A percentile compares a stretch with the other conserved stretches of the same genome.
Conservation (phyloP, 2,888 invertebrate genomes). For the Calephelis perditalis region DNA sequence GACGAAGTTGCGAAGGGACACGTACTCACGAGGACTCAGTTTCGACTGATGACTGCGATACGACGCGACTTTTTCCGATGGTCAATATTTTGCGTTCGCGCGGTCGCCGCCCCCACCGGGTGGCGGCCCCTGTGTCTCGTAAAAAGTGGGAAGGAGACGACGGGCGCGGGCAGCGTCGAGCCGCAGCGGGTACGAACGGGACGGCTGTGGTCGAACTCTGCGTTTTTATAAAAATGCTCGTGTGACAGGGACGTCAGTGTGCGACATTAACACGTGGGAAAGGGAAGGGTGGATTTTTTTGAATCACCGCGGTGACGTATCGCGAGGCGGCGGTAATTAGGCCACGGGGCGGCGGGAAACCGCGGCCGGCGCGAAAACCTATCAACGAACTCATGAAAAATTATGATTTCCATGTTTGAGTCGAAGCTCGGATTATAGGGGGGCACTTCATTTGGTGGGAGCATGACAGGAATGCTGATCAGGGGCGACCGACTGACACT, state of each 20-base stretch:
- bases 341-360: slow-evolving; percentile 76
- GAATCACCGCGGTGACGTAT: slow-evolving; percentile 75
- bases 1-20: slow-evolving; percentile 67
- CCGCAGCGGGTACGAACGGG: slow-evolving; percentile 70
- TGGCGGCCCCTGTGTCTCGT: slow-evolving; percentile 76
- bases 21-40: slow-evolving; percentile 71
- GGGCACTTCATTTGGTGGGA: slow-evolving; percentile 58
- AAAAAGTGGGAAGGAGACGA: slow-evolving; percentile 79
- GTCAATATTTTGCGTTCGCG: slow-evolving; percentile 79
- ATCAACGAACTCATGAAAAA: slow-evolving; percentile 77
- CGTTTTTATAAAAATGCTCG: slow-evolving; percentile 77
- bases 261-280: slow-evolving; percentile 46
- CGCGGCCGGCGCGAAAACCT: slow-evolving; percentile 74
- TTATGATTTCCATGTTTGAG: slow-evolving; percentile 72
- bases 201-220: slow-evolving; percentile 71
- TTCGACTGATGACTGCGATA: slow-evolving; percentile 79
- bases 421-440: slow-evolving; percentile 46
- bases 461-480: slow-evolving; percentile 53
- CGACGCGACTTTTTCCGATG: slow-evolving; percentile 79
- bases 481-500: slow-evolving; percentile 34
- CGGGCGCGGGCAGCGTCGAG: slow-evolving; percentile 65
- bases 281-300: slow-evolving; percentile 74
- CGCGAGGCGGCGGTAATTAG: slow-evolving; percentile 73
- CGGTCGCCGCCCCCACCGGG: slow-evolving; percentile 75
- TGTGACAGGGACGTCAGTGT: slow-evolving; percentile 58